Evolutionary conservation across 2,797 vertebrate genomes (phyloP), one percentile per base, ranked within the genome.

Genomic region (Setipinna tenuifilis): DNA sequence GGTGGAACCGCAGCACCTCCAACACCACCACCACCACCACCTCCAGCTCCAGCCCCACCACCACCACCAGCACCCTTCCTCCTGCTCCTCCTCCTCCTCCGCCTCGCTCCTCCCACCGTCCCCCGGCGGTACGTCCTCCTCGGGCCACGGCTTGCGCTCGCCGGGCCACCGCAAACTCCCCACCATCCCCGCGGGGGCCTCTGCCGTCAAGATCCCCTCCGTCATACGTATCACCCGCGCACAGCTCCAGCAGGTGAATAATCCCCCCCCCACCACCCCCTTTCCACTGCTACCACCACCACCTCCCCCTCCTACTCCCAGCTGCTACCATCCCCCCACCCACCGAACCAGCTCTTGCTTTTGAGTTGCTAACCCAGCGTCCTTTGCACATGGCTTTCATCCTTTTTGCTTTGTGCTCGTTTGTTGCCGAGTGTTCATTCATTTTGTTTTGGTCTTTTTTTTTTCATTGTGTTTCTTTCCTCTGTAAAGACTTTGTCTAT

Each of bases 211-310:
- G 96, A 92, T 96, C 75, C 97, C 97, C 95, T 96, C 97, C 91
- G 95, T 97, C 94, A 98, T 97, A 94, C 96, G 96, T 94, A 97
- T 98, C 96, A 97, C 97, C 90, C 97, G 97, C 71, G 97, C 97
- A 88, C 97, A 97, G 92, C 96, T 95, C 31, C 95, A 97, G 95
- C 97, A 98, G 97, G 97, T 98, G 97, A 98, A 94, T 95, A 94
- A 23, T 62, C 44, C 41, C 83, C 85, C 88, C 89, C 83, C 84
- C 85, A 82, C 85, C 17, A 44, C 83, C 87, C 88, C 88, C 83
- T 71, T 65, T n/a, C 11, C 23, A 1, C 14, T n/a, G 10, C 17
- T 25, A 28, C 17, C 28, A 48, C n/a, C 82, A 25, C 71, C 50
- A 2, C 50, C 46, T 28, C 65, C 71, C 19, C 14, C 50, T 11